phyloP scores from a whole-genome alignment of 2,113 vertebrate genomes.

The Myrmecobius fasciatus region DNA sequence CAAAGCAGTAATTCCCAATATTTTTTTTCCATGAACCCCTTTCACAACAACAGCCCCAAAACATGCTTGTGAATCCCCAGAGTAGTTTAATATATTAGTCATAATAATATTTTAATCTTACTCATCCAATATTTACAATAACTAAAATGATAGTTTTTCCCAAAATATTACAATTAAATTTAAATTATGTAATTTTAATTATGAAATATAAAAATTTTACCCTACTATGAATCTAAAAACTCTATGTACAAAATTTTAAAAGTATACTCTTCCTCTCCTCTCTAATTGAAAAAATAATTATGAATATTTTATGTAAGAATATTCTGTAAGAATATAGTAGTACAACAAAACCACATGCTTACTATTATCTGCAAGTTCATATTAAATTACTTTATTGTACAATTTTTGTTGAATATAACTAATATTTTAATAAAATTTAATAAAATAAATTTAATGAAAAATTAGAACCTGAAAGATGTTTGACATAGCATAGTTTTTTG shows the following conservation, averaged over 20 bases:
- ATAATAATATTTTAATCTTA: not conserved
- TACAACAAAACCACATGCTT: not conserved
- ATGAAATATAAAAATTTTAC: not conserved
- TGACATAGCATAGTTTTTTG: not conserved
- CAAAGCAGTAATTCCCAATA: not conserved
- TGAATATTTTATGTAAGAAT: not conserved
- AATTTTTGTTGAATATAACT: not conserved
- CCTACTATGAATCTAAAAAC: not conserved
- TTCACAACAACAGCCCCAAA: not conserved
- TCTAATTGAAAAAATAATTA: not conserved
- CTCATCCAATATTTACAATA: not conserved
- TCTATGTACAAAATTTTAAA: not conserved
- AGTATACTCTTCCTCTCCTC: not conserved
- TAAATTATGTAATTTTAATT: not conserved
- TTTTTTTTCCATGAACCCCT: not conserved
- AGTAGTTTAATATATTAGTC: not conserved
- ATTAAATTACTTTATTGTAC: not conserved
- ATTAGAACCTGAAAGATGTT: not conserved
- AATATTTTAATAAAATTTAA: no score
- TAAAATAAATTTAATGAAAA: not conserved
- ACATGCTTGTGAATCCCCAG: not conserved
- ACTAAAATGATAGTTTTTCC: not conserved
- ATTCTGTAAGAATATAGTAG: not conserved
- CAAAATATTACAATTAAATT: not conserved
- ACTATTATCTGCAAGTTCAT: not conserved